Percentiles rank a stretch among this genome's conserved stretches.
phyloP scores from a whole-genome alignment of 2,113 vertebrate species.

The Hemiscyllium ocellatum region DNA sequence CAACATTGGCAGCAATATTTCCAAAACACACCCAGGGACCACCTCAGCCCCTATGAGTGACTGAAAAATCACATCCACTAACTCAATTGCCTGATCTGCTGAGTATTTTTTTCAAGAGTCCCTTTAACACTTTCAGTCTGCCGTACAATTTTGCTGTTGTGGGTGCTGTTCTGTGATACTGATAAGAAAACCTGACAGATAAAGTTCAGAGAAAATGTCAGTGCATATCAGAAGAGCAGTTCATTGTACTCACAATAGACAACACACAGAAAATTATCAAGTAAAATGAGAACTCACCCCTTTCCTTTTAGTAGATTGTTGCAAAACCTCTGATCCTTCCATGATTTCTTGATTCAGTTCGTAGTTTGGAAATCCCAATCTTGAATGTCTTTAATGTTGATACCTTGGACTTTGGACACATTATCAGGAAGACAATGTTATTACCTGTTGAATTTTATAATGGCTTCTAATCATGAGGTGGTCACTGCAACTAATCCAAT shows the following conservation, averaged over 20 bases:
- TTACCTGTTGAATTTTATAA: not conserved
- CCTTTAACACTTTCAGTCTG: not conserved
- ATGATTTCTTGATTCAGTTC: not conserved
- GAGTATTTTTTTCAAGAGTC: not conserved
- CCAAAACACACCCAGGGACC: not conserved
- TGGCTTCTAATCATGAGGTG: not conserved
- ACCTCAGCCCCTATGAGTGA: not conserved
- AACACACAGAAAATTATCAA: not conserved
- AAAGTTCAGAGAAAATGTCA: not conserved
- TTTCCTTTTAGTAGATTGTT: not conserved
- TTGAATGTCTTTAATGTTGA: not conserved
- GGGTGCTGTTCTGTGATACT: too few relatives aligned
- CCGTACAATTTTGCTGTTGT: not conserved
- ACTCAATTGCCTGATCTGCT: too few relatives aligned
- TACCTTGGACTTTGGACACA: constrained; percentile 26
- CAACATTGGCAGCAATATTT: not conserved
- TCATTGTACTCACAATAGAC: not conserved
- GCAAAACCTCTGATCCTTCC: not conserved
- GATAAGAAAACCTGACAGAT: not conserved
- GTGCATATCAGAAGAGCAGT: not conserved
- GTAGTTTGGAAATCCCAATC: not conserved
- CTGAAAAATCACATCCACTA: not conserved
- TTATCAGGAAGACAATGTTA: not conserved
- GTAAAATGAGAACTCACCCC: not conserved
- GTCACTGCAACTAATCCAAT: not conserved